Percentiles rank a stretch among this genome's conserved stretches.
Conservation (phyloP, 2,797 vertebrate species). For the Ambastaia sidthimunki region DNA sequence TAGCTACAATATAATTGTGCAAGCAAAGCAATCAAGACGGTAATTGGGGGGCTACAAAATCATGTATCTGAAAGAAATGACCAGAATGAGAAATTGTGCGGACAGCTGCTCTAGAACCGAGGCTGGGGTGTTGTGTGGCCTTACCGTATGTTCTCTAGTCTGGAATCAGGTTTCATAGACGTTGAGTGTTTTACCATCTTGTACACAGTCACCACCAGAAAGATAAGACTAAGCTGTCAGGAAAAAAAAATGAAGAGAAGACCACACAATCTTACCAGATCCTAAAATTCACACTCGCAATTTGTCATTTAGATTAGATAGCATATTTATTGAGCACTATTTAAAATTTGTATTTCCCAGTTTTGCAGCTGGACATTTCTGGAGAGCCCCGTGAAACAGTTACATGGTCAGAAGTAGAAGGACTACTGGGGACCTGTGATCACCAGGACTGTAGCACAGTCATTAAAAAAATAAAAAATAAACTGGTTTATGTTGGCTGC, state of each 20-base stretch:
- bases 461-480: constrained; percentile 20
- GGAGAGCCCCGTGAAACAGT: not conserved
- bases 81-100: not conserved
- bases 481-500: constrained; percentile 44
- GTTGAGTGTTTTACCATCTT: constrained; percentile 99
- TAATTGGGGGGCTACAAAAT: not conserved
- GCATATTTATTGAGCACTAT: constrained; percentile 43
- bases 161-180: constrained; percentile 98
- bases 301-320: constrained; percentile 37
- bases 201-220: constrained; percentile 96
- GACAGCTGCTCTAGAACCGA: not conserved
- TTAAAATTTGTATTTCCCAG: constrained; percentile 13
- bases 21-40: constrained; percentile 25
- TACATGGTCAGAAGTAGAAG: constrained; percentile 20
- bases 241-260: constrained; percentile 75
- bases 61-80: not conserved
- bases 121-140: constrained; percentile 39
- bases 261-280: constrained; percentile 65
- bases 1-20: constrained; percentile 9
- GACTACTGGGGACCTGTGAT: constrained; percentile 34
- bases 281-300: constrained; percentile 48
- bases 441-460: constrained; percentile 1
- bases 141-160: constrained; percentile 99
- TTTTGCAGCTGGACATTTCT: constrained; percentile 29
- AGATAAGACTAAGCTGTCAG: constrained; percentile 97